Evolutionary conservation across 2,888 invertebrate genomes (phyloP), one percentile per base, ranked within the genome.

Genomic region (Syrphus vitripennis): DNA sequence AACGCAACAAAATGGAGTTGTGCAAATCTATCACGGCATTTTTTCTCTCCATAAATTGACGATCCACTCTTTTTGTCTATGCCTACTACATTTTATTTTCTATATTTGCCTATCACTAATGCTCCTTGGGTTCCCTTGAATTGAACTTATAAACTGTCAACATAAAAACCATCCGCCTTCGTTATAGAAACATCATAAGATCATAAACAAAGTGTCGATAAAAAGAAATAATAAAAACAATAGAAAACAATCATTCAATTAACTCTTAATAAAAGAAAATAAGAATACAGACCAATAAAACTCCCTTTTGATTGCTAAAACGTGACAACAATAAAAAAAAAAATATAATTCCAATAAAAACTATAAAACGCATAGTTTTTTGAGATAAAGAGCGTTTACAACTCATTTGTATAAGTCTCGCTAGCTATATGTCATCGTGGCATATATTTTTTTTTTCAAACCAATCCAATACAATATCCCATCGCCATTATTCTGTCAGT

Each of bases 311-410:
- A 83, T 75, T 55, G 75, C 70, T 10, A 50, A 71, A 61, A 79
- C 83, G 83, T 83, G 79, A 79, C 75, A 74, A 31, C 14, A 50
- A 24, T 53, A 14, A 37, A n/a, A n/a, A n/a, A n/a, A n/a, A n/a
- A n/a, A n/a, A n/a, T n/a, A 42, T 45, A 61, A 57, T 70, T 76
- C 37, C 29, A 61, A 76, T 75, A 53, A 50, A n/a, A 57, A 24
- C 12, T 69, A 57, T 4, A 34, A 42, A 65, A 75, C 45, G 55
- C 75, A 67, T 31, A 42, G 5, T 5, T 59, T n/a, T n/a, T n/a
- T 37, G 37, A 59, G 21, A 59, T 37, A 37, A 37, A 59, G n/a
- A n/a, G 3, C 14, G 14, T 12, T 55, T 29, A 12, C 16, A 26
- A 26, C 7, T 55, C 53, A 55, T 55, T 55, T 55, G 5, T 26